phyloP scores from a whole-genome alignment of 2,888 invertebrate genomes.

The Gryllus longicercus region DNA sequence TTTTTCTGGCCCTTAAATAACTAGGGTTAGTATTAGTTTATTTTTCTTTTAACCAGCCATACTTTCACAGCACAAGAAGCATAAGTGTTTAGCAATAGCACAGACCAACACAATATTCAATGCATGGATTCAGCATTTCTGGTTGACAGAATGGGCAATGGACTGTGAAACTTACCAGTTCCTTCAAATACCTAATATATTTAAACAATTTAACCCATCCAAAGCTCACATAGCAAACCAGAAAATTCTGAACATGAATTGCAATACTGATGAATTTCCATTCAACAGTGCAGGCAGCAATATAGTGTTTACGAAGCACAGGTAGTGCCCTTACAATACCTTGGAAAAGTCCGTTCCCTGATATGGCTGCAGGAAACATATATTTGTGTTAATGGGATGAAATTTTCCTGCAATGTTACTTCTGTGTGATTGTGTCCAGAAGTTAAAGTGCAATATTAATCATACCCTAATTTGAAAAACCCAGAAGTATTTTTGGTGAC shows the following conservation, averaged over 20 bases:
- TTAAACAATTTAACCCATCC: neutral
- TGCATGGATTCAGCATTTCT: neutral
- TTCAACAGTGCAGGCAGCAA: constrained; percentile 5
- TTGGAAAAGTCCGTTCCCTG: constrained; percentile 89
- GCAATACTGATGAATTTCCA: constrained; percentile 17
- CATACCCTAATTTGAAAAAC: no score
- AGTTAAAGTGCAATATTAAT: no score
- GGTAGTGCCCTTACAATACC: constrained; percentile 57
- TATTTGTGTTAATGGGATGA: no score
- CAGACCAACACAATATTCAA: neutral
- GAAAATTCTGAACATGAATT: neutral
- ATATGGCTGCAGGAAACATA: constrained; percentile 64
- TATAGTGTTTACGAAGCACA: neutral
- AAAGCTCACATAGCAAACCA: neutral
- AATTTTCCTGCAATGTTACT: no score
- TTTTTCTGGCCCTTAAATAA: no score
- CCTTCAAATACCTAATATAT: neutral
- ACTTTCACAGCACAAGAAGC: neutral
- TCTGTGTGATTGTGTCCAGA: no score
- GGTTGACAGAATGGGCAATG: neutral
- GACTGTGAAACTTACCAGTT: neutral
- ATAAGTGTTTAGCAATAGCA: neutral
- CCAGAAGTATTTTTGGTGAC: no score
- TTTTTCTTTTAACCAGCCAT: neutral
- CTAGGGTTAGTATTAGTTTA: neutral